A percentile compares a stretch with the other conserved stretches of the same genome.
These are phyloP conservation scores for Trypoxylon attenuatum DNA, from an alignment of 2,888 invertebrate species.

Conservation along the genomic window DNA sequence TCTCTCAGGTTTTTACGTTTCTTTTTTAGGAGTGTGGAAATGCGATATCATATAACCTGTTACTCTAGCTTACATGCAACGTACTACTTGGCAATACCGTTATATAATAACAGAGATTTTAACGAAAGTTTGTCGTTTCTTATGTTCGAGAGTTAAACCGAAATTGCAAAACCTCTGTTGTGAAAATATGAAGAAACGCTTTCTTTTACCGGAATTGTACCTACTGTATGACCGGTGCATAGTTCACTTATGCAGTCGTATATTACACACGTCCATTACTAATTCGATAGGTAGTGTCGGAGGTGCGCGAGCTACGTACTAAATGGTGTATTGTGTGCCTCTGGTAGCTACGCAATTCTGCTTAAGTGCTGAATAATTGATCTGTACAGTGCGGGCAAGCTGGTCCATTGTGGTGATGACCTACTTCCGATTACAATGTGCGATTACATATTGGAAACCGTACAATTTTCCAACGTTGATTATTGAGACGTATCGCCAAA, in stretches of 20 bases:
- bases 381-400: conserved; percentile 46
- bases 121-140: too few relatives aligned
- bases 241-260: conserved; percentile 38
- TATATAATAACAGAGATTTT: too few relatives aligned
- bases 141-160: too few relatives aligned
- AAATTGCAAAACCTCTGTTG: too few relatives aligned
- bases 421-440: conserved; percentile 49
- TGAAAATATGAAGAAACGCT: too few relatives aligned
- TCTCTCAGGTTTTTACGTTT: conserved; percentile 6
- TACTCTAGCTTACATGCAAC: too few relatives aligned
- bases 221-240: too few relatives aligned
- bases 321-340: conserved; percentile 45
- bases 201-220: too few relatives aligned
- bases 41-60: too few relatives aligned
- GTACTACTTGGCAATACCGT: background rate
- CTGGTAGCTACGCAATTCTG: conserved; percentile 41
- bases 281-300: conserved; percentile 34
- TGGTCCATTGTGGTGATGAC: conserved; percentile 44
- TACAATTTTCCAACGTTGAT: conserved; percentile 42
- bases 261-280: conserved; percentile 30
- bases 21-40: too few relatives aligned
- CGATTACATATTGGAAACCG: conserved; percentile 34
- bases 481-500: conserved; percentile 31
- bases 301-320: conserved; percentile 29
- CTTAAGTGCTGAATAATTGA: conserved; percentile 55